Evolutionary conservation across 2,113 vertebrate species (phyloP).

Genomic region (Neodontobutis hainanensis): DNA sequence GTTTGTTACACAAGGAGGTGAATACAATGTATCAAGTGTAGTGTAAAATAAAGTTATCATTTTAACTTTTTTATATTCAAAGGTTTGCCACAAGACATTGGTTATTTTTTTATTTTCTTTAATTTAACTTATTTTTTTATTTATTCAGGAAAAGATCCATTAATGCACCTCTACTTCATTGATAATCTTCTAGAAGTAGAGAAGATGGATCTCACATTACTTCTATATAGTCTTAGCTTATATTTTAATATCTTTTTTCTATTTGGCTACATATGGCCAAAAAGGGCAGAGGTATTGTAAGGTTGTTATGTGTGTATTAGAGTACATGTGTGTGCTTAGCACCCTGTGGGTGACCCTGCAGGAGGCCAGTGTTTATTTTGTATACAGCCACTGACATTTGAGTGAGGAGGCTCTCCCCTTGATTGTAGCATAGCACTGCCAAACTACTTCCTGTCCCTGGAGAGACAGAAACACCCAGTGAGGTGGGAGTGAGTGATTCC

Average conservation of each 20-base stretch:
- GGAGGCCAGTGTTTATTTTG: slow-evolving; percentile 70
- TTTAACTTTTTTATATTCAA: too few species aligned
- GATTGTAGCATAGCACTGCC: slow-evolving; percentile 50
- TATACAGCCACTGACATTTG: slow-evolving; percentile 73
- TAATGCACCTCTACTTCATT: background rate
- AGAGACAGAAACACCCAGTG: slow-evolving; percentile 43
- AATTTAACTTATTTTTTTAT: too few species aligned
- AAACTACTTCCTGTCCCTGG: slow-evolving; percentile 63
- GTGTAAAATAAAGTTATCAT: too few species aligned
- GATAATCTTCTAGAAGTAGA: background rate
- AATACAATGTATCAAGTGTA: too few species aligned
- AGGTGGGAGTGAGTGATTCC: slow-evolving; percentile 34
- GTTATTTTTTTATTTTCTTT: too few species aligned
- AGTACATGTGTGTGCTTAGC: slow-evolving; percentile 13
- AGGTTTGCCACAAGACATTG: too few species aligned
- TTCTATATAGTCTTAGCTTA: background rate
- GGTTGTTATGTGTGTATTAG: slow-evolving; percentile 1
- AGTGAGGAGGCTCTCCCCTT: slow-evolving; percentile 51
- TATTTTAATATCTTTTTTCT: background rate
- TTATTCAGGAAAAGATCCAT: too few species aligned
- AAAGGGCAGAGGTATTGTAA: background rate
- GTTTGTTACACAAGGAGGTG: too few species aligned
- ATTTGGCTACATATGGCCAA: background rate
- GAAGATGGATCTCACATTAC: background rate
- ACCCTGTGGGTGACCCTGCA: slow-evolving; percentile 53